A percentile compares a stretch with the other conserved stretches of the same genome.
Evolutionary conservation across 1,140 invertebrate genomes (phyloP).

Genomic region (Heliothis virescens): DNA sequence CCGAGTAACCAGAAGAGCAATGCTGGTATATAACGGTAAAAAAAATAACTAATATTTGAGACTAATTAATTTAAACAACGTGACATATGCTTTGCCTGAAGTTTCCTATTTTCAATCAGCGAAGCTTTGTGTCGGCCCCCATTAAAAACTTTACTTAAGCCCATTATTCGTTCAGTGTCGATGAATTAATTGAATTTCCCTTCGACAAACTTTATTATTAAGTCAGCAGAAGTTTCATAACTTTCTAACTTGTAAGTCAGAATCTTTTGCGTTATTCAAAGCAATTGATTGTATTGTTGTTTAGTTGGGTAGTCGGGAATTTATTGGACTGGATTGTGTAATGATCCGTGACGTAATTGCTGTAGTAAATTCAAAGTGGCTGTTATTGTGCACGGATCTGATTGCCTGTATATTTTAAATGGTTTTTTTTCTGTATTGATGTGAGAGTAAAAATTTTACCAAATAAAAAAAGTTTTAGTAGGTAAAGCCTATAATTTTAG

Average conservation of each 20-base stretch:
- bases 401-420: no score
- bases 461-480: background rate
- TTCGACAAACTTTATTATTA: conserved; percentile 55
- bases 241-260: conserved; percentile 52
- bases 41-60: no score
- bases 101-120: conserved; percentile 47
- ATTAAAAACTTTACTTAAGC: conserved; percentile 67
- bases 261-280: conserved; percentile 51
- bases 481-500: no score
- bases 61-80: no score
- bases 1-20: no score
- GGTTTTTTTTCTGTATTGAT: no score
- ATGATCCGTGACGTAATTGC: conserved; percentile 28
- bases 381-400: background rate
- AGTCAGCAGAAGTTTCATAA: conserved; percentile 61
- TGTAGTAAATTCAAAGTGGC: background rate
- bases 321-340: conserved; percentile 18
- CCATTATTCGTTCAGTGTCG: conserved; percentile 66
- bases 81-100: background rate
- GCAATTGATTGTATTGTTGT: conserved; percentile 48
- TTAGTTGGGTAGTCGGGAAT: conserved; percentile 14
- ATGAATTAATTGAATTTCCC: conserved; percentile 75
- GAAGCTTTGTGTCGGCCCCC: conserved; percentile 41
- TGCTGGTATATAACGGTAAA: no score
- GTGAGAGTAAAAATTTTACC: no score